Conservation (phyloP, 2,797 vertebrate species). For the Coranthus polyacanthus region DNA sequence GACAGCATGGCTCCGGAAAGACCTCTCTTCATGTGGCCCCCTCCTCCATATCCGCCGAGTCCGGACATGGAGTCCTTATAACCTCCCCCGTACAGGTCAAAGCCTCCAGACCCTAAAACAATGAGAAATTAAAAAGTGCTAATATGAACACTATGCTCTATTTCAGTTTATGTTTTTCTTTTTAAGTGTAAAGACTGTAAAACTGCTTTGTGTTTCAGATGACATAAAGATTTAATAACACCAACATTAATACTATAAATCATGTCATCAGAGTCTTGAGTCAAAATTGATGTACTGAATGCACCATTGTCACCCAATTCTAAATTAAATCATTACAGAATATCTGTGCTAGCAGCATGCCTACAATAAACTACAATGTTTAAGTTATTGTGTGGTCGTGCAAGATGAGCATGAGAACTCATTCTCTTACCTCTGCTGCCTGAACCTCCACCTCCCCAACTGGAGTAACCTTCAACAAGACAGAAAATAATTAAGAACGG, state of each 20-base stretch:
- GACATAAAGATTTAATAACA: too few species aligned
- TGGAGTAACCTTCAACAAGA: conserved; percentile 79
- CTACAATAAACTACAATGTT: too few species aligned
- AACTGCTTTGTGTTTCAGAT: too few species aligned
- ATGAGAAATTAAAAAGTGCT: not conserved
- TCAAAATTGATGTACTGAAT: not conserved
- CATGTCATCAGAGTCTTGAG: not conserved
- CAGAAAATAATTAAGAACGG: too few species aligned
- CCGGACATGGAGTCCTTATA: conserved; percentile 89
- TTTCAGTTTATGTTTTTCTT: too few species aligned
- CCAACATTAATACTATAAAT: not conserved
- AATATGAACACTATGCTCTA: not conserved
- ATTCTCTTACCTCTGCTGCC: conserved; percentile 81
- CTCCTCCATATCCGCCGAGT: conserved; percentile 85
- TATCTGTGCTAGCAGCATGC: not conserved
- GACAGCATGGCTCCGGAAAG: conserved; percentile 81
- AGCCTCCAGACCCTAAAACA: conserved; percentile 87
- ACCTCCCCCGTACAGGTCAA: conserved; percentile 86
- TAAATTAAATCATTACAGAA: not conserved
- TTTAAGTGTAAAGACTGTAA: not conserved
- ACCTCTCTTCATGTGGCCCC: conserved; percentile 85
- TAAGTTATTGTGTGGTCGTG: not conserved
- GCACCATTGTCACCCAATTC: not conserved
- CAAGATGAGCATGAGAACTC: not conserved
- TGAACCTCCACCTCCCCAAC: conserved; percentile 83